Evolutionary conservation across 2,797 vertebrate species (phyloP).

Genomic region (Coracias cyanogaster): DNA sequence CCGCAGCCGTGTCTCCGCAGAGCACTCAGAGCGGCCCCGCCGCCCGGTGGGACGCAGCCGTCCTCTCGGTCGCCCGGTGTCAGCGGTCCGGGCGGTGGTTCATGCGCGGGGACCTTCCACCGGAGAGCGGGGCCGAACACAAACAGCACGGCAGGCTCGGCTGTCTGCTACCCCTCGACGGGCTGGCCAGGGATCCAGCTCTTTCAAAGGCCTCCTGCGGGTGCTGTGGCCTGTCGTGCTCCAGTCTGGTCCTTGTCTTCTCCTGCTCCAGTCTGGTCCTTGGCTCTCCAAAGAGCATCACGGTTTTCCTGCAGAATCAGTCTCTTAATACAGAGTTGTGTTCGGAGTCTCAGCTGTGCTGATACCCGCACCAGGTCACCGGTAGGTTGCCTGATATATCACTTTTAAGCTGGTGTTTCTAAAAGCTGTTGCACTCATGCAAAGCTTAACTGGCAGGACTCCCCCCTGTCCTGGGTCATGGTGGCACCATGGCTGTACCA

Average conservation of each 20-base stretch:
- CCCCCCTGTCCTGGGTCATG: fast-evolving
- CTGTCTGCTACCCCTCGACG: too few species aligned
- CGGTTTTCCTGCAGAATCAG: not conserved
- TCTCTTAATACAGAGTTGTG: not conserved
- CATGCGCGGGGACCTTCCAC: not conserved
- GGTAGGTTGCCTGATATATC: too few species aligned
- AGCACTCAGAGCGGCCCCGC: not conserved
- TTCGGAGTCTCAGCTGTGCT: fast-evolving
- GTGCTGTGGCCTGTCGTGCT: fast-evolving
- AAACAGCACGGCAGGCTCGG: not conserved
- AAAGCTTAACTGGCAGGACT: fast-evolving
- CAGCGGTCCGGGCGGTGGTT: not conserved
- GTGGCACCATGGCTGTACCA: fast-evolving
- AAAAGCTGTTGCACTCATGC: fast-evolving
- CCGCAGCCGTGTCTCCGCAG: not conserved
- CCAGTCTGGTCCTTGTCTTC: too few species aligned
- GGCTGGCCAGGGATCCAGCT: not conserved
- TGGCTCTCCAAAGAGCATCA: not conserved
- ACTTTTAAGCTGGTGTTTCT: not conserved
- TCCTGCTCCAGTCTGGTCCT: too few species aligned
- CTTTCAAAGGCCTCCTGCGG: not conserved
- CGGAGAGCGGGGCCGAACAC: not conserved
- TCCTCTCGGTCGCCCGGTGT: not conserved
- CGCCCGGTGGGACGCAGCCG: too few species aligned
- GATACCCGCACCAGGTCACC: not conserved